Evolutionary conservation across 2,888 invertebrate genomes (phyloP).

Genomic region (Cephalotes varians): DNA sequence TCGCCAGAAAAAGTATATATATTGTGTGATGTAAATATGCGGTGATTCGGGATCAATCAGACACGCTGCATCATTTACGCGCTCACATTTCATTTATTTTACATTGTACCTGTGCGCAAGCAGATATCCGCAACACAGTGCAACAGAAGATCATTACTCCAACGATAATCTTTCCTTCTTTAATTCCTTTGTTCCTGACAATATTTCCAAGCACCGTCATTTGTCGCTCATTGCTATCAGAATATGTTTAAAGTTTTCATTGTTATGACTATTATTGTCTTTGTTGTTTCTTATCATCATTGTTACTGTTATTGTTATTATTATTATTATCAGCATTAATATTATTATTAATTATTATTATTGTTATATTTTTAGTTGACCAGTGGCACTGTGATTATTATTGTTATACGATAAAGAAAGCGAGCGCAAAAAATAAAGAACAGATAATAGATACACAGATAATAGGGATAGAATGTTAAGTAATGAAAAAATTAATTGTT

Average conservation of each 20-base stretch:
- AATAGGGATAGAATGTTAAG: not conserved
- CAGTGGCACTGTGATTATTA: constrained; percentile 50
- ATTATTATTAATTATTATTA: constrained; percentile 42
- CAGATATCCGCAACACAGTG: constrained; percentile 62
- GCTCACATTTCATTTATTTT: constrained; percentile 66
- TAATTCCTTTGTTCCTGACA: not conserved
- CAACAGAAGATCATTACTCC: constrained; percentile 51
- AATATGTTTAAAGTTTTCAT: constrained; percentile 53
- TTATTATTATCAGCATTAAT: constrained; percentile 25
- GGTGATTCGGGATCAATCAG: constrained; percentile 39
- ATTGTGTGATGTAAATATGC: constrained; percentile 42
- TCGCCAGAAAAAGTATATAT: constrained; percentile 53
- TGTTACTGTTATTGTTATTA: constrained; percentile 56
- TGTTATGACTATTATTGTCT: constrained; percentile 61
- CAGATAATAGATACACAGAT: not conserved
- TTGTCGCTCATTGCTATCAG: constrained; percentile 58
- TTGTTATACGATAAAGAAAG: constrained; percentile 24
- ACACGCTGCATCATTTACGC: constrained; percentile 62
- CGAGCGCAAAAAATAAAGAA: constrained; percentile 14
- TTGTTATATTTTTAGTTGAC: constrained; percentile 41
- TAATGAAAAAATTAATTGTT: not conserved
- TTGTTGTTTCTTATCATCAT: constrained; percentile 40
- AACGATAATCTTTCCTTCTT: constrained; percentile 6
- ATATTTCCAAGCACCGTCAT: constrained; percentile 61
- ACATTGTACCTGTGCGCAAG: constrained; percentile 55